These are phyloP conservation scores for Oxygymnocypris stewartii DNA, from an alignment of 2,113 vertebrate genomes.

Conservation along the genomic window DNA sequence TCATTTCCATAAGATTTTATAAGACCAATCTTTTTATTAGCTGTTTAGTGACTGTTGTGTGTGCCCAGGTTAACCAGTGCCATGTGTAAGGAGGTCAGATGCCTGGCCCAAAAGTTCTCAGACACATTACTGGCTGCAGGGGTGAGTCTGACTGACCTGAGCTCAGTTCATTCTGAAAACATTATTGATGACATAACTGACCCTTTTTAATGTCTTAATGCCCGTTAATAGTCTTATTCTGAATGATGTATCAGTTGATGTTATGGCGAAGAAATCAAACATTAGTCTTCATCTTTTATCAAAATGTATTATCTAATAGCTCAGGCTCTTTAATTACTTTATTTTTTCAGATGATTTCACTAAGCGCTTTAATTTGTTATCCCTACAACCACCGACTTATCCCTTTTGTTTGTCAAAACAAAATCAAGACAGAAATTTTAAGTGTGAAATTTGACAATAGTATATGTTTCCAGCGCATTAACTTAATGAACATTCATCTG, in stretches of 20 bases:
- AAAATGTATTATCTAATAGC: background rate
- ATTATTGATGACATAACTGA: background rate
- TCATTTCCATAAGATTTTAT: background rate
- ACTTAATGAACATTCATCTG: background rate
- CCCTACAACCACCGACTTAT: background rate
- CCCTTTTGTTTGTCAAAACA: background rate
- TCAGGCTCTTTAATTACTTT: background rate
- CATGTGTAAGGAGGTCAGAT: slow-evolving; percentile 93
- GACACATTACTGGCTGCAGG: slow-evolving; percentile 82
- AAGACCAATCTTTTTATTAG: background rate
- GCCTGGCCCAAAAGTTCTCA: slow-evolving; percentile 86
- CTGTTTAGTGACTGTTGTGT: slow-evolving; percentile 17
- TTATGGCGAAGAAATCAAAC: background rate
- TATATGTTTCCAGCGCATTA: background rate
- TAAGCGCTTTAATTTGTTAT: background rate
- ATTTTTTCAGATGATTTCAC: background rate
- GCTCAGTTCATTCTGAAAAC: background rate
- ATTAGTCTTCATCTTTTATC: background rate
- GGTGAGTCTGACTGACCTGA: slow-evolving; percentile 74
- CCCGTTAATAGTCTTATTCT: background rate
- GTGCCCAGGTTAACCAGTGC: slow-evolving; percentile 85
- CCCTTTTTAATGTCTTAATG: background rate
- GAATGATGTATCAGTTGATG: background rate
- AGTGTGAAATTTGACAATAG: background rate
- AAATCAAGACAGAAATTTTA: background rate